These are phyloP conservation scores for Boloria euphrosyne DNA, from an alignment of 2,888 invertebrate genomes.

Conservation along the genomic window DNA sequence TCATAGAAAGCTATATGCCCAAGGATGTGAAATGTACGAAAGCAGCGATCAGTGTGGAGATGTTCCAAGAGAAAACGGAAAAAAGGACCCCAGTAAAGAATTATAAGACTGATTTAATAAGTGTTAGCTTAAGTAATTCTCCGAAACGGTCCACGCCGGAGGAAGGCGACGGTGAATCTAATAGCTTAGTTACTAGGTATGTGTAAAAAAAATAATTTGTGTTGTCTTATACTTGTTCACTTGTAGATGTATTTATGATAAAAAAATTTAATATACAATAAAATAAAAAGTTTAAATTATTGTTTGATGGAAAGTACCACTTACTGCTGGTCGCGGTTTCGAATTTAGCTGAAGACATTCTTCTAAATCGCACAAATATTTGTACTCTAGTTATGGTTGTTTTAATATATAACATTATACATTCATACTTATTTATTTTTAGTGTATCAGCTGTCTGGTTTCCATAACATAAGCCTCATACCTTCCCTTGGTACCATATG, in stretches of 20 bases:
- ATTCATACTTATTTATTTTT: no score
- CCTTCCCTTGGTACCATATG: no score
- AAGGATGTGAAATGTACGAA: slow-evolving; percentile 85
- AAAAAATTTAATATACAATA: no score
- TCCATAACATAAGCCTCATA: no score
- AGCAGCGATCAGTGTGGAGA: slow-evolving; percentile 85
- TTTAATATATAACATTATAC: no score
- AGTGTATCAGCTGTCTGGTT: no score
- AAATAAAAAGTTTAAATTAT: no score
- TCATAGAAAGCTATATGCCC: slow-evolving; percentile 77
- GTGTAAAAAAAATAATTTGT: slow-evolving; percentile 30
- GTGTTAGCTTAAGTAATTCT: slow-evolving; percentile 64
- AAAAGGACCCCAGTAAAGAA: slow-evolving; percentile 66
- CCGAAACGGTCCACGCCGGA: slow-evolving; percentile 61
- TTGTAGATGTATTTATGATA: background rate
- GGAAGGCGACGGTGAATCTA: slow-evolving; percentile 51
- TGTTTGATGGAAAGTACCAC: no score
- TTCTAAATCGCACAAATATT: no score
- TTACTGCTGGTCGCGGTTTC: no score
- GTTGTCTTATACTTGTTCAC: background rate
- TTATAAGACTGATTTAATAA: slow-evolving; percentile 75
- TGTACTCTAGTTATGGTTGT: no score
- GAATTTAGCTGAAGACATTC: no score
- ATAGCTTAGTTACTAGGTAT: slow-evolving; percentile 68
- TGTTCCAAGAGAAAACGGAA: slow-evolving; percentile 64